Evolutionary conservation across 2,797 vertebrate species (phyloP), one percentile per base, ranked within the genome.

Genomic region (Rhynchotus rufescens): DNA sequence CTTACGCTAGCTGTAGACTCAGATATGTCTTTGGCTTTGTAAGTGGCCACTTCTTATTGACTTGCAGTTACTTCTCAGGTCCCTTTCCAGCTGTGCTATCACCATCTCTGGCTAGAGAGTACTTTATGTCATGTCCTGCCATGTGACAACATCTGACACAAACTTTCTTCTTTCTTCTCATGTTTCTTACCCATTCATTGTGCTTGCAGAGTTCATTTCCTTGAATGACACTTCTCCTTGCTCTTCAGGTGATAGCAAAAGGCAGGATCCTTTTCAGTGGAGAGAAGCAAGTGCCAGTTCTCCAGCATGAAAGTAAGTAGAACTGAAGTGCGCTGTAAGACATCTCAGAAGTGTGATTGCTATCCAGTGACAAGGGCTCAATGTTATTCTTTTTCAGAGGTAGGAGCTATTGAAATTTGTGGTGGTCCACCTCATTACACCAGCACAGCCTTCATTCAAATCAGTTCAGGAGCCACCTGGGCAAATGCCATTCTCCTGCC

Each of bases 231-330:
- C 28, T 73, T 91, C 30, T 94, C 26, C 87, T 87, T 89, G 56
- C 21, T 92, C n/a, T 83, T 72, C 84, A 97, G 95, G 86, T 95
- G 34, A 79, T 94, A 88, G 59, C 81, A 51, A 95, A 88, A 88
- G 96, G 94, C 72, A 94, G 74, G 77, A 96, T 97, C 77, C 80
- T 94, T 84, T 92, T 10, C 77, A 94, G 57, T 83, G 92, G 94
- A 80, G 17, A 93, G 89, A 95, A 96, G 49, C 60, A 77, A 32
- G 84, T 97, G 66, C 78, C 86, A 61, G 40, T 96, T 61, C 66
- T 21, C 20, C 93, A 84, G 9, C 74, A 80, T 1, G 42, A 96
- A 26, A 74, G 95, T 96, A 80, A 97, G 96, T 96, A 87, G 49
- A 90, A 91, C 15, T 68, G 32, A 80, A 49, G 16, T 52, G 25